Conservation (phyloP, 2,888 invertebrate genomes). For the Papilio demoleus region DNA sequence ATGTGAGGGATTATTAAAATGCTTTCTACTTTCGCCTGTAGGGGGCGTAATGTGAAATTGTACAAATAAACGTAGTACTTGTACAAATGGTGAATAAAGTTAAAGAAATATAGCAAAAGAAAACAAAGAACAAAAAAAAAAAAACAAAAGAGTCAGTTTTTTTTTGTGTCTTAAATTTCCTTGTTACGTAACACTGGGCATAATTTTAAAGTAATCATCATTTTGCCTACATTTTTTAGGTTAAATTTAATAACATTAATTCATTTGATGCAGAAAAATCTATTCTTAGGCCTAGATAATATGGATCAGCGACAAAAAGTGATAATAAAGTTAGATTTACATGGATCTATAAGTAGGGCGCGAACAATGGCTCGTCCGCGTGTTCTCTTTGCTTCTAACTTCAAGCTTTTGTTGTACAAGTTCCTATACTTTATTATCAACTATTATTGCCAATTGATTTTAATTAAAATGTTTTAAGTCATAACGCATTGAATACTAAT, state of each 20-base stretch:
- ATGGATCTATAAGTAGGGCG: constrained; percentile 3
- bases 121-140: too few relatives aligned
- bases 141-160: too few relatives aligned
- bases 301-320: not conserved
- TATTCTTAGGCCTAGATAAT: not conserved
- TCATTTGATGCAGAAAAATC: not conserved
- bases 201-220: too few relatives aligned
- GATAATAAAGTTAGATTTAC: constrained; percentile 3
- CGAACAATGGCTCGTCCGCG: constrained; percentile 10
- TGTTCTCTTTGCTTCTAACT: constrained; percentile 2
- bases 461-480: not conserved
- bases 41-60: not conserved
- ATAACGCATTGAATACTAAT: not conserved
- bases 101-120: too few relatives aligned
- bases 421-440: not conserved
- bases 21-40: not conserved
- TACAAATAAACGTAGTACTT: too few relatives aligned
- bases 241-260: too few relatives aligned
- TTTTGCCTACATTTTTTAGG: too few relatives aligned
- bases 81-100: too few relatives aligned
- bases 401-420: not conserved
- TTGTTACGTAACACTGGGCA: too few relatives aligned
- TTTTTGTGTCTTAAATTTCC: too few relatives aligned
- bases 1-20: constrained; percentile 1
- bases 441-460: not conserved